Base-by-base conservation (phyloP, 2,888 invertebrate genomes). In the Leucophenga montana region DNA sequence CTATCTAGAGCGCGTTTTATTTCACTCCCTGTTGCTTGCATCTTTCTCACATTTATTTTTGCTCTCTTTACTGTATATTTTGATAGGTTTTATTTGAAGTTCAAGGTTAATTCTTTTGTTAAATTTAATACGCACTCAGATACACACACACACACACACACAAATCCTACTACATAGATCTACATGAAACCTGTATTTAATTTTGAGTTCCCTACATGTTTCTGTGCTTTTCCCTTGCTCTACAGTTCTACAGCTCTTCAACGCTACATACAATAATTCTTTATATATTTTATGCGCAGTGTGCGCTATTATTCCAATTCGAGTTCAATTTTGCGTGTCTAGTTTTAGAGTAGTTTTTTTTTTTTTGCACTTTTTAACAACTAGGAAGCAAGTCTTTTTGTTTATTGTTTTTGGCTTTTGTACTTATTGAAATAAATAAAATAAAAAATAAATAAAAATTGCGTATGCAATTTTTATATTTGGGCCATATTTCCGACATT, bases 81-180 rank as follows among this genome's bases (percentile, higher is more conserved):
- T 59, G 33, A 31, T 59, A 33, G 59, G 33, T 59, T 33, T 59
- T 39, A 39, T 59, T 59, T 87, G 80, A 87, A 88, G 88, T 87
- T 87, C 88, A 87, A 87, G 87, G 88, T 87, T 88, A 86, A 78
- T 73, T 67, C 73, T 71, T 57, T 59, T 59, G 59, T 59, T 33
- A 27, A n/a, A 14, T 27, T 59, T 59, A 75, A 71, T 69, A 62
- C 64, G 66, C 66, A 61, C 48, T 8, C 61, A 61, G 48, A 9
- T 16, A 61, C 59, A 31, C 13, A 61, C 39, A 59, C 61, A 27
- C 20, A 56, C 69, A 73, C 66, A 69, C 14, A 22, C 20, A 50
- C 20, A 39, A 1, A 20, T 13, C n/a, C 67, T 9, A 20, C 11
- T 70, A 61, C 39, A 65, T 48, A 33, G n/a, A 59, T 64, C 31